Base-by-base conservation (phyloP, 2,888 invertebrate genomes). In the Drosophila sordidula region DNA sequence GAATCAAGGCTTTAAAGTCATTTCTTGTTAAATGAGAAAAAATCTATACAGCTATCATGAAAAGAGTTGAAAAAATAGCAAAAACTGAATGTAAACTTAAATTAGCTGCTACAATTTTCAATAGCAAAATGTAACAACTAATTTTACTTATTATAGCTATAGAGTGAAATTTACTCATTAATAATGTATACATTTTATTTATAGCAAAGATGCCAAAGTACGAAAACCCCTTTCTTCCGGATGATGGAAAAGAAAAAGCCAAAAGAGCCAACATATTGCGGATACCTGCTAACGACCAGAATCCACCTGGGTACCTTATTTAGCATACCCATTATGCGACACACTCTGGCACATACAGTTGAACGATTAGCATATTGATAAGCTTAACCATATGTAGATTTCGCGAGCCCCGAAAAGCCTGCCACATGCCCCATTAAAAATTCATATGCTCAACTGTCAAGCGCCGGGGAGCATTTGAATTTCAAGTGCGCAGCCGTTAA, bases 401-500 rank as follows among this genome's bases (percentile, higher is more conserved):
- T 57, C 34, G 58, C 26, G 50, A 38, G 18, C n/a, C 55, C 52
- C 67, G 71, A 67, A 75, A 76, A 78, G 75, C 75, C 75, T 87
- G 84, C 71, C 81, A 70, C 68, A 76, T 71, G 71, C 68, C 59
- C 29, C 65, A 87, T 84, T 87, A 84, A 87, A 87, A 85, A 84
- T 84, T 84, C 87, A 84, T 87, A 81, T 74, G 76, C 76, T 72
- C 76, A 58, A 71, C 86, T 87, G 85, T 77, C 86, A 77, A 68
- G 75, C 70, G 46, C 63, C 50, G 42, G 50, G 62, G 74, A 69
- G 65, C 74, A 85, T 87, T 87, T 78, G 83, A 84, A 75, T 78
- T 80, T 87, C 58, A 87, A 82, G 78, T 80, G 85, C 81, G 75
- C 71, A 80, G 78, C 73, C 73, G 82, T 78, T 81, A 87, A 87